These are phyloP conservation scores for Stegophylla sp. DNA, from an alignment of 2,888 invertebrate species.

Conservation along the genomic window DNA sequence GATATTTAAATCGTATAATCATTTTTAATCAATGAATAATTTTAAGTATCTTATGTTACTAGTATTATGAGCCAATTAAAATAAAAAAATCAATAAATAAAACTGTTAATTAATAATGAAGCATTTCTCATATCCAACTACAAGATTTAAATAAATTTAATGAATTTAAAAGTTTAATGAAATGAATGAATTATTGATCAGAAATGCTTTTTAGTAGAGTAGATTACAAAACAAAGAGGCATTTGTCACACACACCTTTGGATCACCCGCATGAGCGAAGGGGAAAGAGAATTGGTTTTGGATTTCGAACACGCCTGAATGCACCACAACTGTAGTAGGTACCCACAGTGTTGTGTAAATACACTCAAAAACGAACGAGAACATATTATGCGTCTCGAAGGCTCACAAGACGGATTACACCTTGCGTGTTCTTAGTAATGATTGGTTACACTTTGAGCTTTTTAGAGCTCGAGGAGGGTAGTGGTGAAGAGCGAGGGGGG, in stretches of 20 bases:
- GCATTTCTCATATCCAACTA: not conserved
- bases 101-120: not conserved
- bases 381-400: constrained; percentile 18
- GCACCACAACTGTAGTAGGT: not conserved
- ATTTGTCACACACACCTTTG: constrained; percentile 13
- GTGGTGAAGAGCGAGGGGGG: constrained; percentile 13
- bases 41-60: no score
- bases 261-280: not conserved
- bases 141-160: not conserved
- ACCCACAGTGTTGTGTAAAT: constrained; percentile 24
- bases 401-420: constrained; percentile 46
- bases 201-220: constrained; percentile 19
- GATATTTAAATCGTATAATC: no score
- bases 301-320: constrained; percentile 4
- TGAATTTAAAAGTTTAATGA: constrained; percentile 2
- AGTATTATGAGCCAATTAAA: no score
- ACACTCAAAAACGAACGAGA: constrained; percentile 24
- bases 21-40: no score
- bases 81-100: no score
- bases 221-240: constrained; percentile 35
- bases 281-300: constrained; percentile 10
- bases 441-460: constrained; percentile 43
- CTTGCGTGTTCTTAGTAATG: constrained; percentile 38
- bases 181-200: not conserved
- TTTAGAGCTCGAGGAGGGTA: constrained; percentile 20